These are phyloP conservation scores for Bellardia pandia DNA, from an alignment of 2,888 invertebrate genomes.

Conservation along the genomic window DNA sequence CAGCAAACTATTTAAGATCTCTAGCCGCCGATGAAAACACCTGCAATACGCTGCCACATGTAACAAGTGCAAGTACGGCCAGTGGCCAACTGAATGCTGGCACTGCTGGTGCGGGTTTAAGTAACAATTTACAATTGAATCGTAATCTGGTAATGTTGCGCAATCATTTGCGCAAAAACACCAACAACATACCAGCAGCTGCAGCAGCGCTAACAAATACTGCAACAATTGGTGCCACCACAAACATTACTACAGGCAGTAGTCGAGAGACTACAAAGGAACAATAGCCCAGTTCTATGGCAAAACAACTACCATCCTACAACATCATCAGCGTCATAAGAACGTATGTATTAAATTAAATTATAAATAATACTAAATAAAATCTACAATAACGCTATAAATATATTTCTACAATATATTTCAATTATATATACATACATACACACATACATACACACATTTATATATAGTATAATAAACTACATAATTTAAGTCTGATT, in stretches of 20 bases:
- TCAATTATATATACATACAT: neutral
- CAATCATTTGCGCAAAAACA: constrained; percentile 83
- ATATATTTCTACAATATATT: constrained; percentile 22
- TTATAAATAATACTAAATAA: constrained; percentile 32
- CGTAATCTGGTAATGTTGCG: constrained; percentile 83
- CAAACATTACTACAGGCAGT: constrained; percentile 74
- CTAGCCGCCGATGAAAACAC: constrained; percentile 75
- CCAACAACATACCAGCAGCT: constrained; percentile 72
- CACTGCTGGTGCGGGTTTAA: constrained; percentile 74
- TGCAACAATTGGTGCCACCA: constrained; percentile 11
- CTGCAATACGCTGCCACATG: constrained; percentile 82
- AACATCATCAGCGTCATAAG: constrained; percentile 31
- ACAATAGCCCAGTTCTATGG: constrained; percentile 81
- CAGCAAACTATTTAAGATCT: constrained; percentile 66
- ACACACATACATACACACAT: constrained; percentile 1
- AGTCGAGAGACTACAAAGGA: constrained; percentile 75
- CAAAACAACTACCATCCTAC: neutral
- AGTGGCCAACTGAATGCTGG: constrained; percentile 42
- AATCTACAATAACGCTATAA: constrained; percentile 12
- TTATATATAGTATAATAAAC: constrained; percentile 13
- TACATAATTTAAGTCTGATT: constrained; percentile 64
- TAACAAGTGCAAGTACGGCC: constrained; percentile 75
- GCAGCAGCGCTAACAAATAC: constrained; percentile 12
- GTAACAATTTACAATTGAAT: constrained; percentile 82
- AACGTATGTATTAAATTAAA: constrained; percentile 70